Conservation (phyloP, 2,113 vertebrate genomes). For the Varanus komodoensis region DNA sequence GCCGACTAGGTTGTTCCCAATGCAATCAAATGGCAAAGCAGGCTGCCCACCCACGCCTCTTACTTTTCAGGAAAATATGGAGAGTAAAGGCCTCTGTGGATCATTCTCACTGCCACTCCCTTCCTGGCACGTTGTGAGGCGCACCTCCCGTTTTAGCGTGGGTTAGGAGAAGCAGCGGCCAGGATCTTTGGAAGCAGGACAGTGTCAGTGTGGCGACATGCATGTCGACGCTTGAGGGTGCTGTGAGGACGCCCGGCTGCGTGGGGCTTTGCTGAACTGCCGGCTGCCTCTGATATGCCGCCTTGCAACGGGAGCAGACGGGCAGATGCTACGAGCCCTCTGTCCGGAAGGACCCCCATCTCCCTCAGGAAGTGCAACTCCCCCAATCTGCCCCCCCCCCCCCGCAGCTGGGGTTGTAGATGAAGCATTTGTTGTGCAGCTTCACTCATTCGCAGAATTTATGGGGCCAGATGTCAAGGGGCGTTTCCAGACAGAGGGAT, state of each 20-base stretch:
- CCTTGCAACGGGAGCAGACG: not conserved
- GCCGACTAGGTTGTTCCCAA: not conserved
- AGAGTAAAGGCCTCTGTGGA: not conserved
- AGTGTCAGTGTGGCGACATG: no score
- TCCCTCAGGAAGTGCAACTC: no score
- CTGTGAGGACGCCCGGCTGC: not conserved
- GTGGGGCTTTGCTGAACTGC: not conserved
- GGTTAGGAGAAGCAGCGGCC: no score
- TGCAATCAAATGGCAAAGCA: not conserved
- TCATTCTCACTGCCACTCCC: not conserved
- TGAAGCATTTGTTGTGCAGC: no score
- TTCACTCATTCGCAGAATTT: no score
- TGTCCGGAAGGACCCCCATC: no score
- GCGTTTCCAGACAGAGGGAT: no score
- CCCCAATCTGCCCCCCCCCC: no score
- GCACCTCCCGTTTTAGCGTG: no score
- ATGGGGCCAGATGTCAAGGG: no score
- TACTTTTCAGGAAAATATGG: not conserved
- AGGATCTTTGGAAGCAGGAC: no score
- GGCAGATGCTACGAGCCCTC: not conserved
- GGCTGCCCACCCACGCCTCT: not conserved
- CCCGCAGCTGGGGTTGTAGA: no score
- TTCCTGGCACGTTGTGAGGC: not conserved
- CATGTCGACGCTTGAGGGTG: not conserved
- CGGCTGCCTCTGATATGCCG: not conserved